Conservation (phyloP, 2,113 vertebrate genomes). For the Cebus imitator region DNA sequence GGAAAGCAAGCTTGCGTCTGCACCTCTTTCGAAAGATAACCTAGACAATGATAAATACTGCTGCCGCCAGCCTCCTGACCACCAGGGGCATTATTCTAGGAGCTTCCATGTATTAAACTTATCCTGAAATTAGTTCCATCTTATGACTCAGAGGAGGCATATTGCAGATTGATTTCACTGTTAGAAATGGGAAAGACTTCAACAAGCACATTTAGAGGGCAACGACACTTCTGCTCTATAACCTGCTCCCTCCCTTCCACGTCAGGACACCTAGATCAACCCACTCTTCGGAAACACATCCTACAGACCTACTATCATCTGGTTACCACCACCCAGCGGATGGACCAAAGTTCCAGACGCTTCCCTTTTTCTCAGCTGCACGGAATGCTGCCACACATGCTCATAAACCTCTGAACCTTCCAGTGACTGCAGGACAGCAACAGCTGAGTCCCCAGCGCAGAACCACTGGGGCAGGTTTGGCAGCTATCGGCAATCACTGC, state of each 20-base stretch:
- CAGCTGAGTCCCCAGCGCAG: rapidly evolving
- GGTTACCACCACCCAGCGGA: rapidly evolving
- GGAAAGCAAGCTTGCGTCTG: rapidly evolving
- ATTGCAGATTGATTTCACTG: rapidly evolving
- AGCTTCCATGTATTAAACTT: neutral
- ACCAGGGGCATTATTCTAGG: rapidly evolving
- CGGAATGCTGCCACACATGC: rapidly evolving
- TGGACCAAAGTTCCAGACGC: rapidly evolving
- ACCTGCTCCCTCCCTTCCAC: rapidly evolving
- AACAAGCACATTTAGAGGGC: rapidly evolving
- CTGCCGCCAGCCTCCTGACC: rapidly evolving
- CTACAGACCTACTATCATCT: rapidly evolving
- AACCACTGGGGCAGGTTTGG: rapidly evolving
- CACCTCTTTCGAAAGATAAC: neutral
- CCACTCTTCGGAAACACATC: neutral
- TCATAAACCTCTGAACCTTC: rapidly evolving
- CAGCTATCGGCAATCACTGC: rapidly evolving
- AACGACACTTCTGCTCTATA: rapidly evolving
- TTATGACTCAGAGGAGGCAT: rapidly evolving
- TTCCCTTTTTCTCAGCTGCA: rapidly evolving
- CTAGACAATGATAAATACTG: neutral
- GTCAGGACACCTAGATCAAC: rapidly evolving
- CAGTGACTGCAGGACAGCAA: rapidly evolving
- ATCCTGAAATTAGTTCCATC: neutral
- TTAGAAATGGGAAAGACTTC: neutral